Percentiles rank a stretch among this genome's conserved stretches.
Conservation (phyloP, 2,113 vertebrate species). For the Cebus imitator region DNA sequence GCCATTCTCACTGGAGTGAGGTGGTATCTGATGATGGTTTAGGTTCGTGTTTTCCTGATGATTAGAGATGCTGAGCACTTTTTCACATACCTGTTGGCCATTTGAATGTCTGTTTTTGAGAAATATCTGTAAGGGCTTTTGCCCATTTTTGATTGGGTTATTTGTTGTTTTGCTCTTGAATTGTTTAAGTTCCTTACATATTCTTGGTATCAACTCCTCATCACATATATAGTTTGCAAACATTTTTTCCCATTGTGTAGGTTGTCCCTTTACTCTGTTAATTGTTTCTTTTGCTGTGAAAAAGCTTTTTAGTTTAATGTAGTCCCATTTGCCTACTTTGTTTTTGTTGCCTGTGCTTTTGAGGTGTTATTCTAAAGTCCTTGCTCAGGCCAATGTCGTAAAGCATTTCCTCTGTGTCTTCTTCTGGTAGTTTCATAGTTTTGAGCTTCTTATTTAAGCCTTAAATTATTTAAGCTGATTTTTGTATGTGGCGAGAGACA, state of each 20-base stretch:
- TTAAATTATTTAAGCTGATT: background rate
- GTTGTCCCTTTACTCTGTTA: background rate
- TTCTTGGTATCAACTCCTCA: background rate
- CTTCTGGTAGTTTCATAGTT: background rate
- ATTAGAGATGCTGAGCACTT: background rate
- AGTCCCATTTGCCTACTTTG: background rate
- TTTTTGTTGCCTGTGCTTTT: background rate
- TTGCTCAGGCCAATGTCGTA: background rate
- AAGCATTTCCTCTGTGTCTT: background rate
- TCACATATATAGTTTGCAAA: background rate
- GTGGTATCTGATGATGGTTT: background rate
- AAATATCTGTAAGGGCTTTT: background rate
- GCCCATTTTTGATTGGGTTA: background rate
- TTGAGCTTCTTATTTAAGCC: background rate
- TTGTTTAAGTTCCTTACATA: background rate
- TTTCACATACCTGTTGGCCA: background rate
- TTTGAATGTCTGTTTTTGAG: background rate
- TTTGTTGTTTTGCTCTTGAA: background rate
- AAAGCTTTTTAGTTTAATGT: background rate
- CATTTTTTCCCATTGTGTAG: background rate
- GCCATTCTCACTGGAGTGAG: background rate
- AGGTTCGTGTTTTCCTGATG: background rate
- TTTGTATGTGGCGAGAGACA: background rate
- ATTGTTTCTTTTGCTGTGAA: background rate
- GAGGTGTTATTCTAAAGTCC: background rate